Conservation (phyloP, 1,140 invertebrate species). For the Heliconius hermathena region DNA sequence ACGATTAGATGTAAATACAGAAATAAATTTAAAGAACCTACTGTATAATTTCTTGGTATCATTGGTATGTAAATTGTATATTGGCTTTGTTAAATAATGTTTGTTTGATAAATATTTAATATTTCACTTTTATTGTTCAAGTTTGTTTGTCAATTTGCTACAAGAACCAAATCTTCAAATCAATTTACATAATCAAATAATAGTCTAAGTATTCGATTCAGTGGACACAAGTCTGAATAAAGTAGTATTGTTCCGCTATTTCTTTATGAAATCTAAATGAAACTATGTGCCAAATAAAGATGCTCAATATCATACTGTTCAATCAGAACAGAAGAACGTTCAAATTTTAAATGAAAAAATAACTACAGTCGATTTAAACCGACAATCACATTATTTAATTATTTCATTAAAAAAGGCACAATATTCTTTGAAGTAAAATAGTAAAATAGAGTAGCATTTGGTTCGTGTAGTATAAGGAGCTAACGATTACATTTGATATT, state of each 20-base stretch:
- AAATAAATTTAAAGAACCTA: conserved; percentile 55
- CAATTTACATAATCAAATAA: conserved; percentile 1
- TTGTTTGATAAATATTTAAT: conserved; percentile 8
- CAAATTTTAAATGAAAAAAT: no score
- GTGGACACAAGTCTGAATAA: no score
- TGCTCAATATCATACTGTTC: no score
- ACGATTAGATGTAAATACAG: conserved; percentile 81
- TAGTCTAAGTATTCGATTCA: not conserved
- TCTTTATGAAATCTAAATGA: no score
- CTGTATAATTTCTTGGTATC: conserved; percentile 29
- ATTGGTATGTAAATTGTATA: conserved; percentile 28
- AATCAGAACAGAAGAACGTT: no score
- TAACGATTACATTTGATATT: not conserved
- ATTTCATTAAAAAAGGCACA: no score
- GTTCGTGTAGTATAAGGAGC: not conserved
- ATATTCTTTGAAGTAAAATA: no score
- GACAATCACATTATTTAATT: no score
- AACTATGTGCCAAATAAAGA: no score
- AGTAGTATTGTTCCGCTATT: no score
- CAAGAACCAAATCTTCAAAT: conserved; percentile 6
- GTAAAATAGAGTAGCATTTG: not conserved
- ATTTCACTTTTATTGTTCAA: conserved; percentile 2
- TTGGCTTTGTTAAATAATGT: conserved; percentile 30
- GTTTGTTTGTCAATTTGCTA: conserved; percentile 1
- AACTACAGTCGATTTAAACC: no score